Evolutionary conservation across 2,888 invertebrate genomes (phyloP), one percentile per base, ranked within the genome.

Genomic region (Machimus rusticus): DNA sequence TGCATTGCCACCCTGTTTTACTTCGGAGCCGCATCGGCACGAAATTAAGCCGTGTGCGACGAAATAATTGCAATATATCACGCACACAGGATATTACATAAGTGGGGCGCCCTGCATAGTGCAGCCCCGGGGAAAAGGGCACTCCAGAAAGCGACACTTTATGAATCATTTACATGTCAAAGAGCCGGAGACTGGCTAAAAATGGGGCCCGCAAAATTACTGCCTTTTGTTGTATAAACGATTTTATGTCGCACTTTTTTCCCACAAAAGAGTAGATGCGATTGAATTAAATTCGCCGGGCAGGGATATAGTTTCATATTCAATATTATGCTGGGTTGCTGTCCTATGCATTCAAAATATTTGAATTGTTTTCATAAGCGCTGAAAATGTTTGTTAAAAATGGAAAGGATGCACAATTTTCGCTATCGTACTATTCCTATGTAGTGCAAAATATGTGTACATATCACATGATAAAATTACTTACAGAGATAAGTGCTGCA

Each of bases 41-140:
- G n/a, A 76, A 37, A 78, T 78, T 43, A 43, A 19, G 78, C 37
- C 12, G 43, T 78, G 66, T 28, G 66, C 28, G 39, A 43, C 14
- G 43, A 12, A 39, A 34, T 78, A 78, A 78, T 78, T 78, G 78
- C 78, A 39, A 78, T 23, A 78, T 78, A 78, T 78, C 78, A 78
- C 78, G 78, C 78, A 78, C 66, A 66, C 66, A 28, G 43, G 37
- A 39, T 43, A 78, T 78, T 78, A 43, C 43, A 39, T 43, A 78
- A 43, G 37, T 37, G 78, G 39, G 8, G 14, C 39, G 1, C 66
- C 66, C 28, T 1, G 43, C 43, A 66, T 37, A 78, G 23, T 78
- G 78, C 78, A 43, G 39, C 16, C 39, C 8, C 16, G 23, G 6
- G n/a, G 39, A 43, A 78, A 23, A 28, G 66, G 57, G 57, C 57